phyloP scores from a whole-genome alignment of 2,113 vertebrate species.

The Theropithecus gelada region DNA sequence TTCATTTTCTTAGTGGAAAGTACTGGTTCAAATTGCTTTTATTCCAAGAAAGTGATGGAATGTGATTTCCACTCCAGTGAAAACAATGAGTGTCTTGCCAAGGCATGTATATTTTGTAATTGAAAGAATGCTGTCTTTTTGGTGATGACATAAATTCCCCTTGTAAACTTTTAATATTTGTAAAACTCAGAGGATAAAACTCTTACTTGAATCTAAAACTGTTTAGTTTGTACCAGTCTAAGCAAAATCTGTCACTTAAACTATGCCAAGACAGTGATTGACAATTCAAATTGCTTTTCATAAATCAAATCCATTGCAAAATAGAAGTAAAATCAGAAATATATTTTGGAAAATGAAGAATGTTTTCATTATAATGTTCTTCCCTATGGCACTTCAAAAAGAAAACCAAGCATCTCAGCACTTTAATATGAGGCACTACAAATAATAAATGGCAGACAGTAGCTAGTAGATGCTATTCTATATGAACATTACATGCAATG shows the following conservation, averaged over 20 bases:
- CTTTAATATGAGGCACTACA: slow-evolving; percentile 2
- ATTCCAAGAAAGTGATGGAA: slow-evolving; percentile 39
- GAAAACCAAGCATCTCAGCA: not conserved
- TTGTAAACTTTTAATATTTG: slow-evolving; percentile 54
- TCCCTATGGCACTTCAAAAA: slow-evolving; percentile 23
- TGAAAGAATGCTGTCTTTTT: slow-evolving; percentile 31
- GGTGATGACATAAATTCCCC: not conserved
- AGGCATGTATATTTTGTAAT: not conserved
- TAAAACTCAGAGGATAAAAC: not conserved
- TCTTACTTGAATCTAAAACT: slow-evolving; percentile 31
- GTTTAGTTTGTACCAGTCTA: not conserved
- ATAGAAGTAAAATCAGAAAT: slow-evolving; percentile 49
- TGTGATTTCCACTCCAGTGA: slow-evolving; percentile 37
- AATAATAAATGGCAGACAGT: slow-evolving; percentile 46
- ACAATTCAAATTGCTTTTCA: slow-evolving; percentile 52
- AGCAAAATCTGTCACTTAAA: slow-evolving; percentile 43
- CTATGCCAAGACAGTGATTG: slow-evolving; percentile 6
- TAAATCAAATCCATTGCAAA: slow-evolving; percentile 54
- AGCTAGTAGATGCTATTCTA: not conserved
- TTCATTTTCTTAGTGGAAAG: slow-evolving; percentile 36
- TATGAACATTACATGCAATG: slow-evolving; percentile 42
- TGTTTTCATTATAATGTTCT: slow-evolving; percentile 57
- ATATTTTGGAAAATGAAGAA: slow-evolving; percentile 49
- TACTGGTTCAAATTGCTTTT: slow-evolving; percentile 21
- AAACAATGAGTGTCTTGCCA: slow-evolving; percentile 40